Conservation (phyloP, 1,140 invertebrate genomes). For the Portunus trituberculatus region DNA sequence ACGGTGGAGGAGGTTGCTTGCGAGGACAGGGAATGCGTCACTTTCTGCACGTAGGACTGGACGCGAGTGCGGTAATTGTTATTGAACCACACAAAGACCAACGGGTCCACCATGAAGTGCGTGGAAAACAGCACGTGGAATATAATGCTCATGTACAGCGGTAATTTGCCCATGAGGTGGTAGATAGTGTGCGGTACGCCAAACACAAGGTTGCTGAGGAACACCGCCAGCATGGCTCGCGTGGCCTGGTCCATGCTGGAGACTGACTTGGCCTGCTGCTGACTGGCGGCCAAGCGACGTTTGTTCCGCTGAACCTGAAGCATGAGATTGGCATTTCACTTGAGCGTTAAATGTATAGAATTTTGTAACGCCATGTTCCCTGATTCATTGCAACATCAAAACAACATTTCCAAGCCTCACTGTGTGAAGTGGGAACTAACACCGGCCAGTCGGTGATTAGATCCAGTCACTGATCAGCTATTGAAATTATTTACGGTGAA, state of each 20-base stretch:
- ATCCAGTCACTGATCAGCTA: too few species aligned
- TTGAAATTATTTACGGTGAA: too few species aligned
- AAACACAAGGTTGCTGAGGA: slow-evolving; percentile 36
- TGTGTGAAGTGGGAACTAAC: too few species aligned
- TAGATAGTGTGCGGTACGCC: slow-evolving; percentile 27
- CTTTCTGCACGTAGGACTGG: background rate
- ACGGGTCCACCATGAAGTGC: slow-evolving; percentile 39
- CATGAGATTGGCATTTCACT: too few species aligned
- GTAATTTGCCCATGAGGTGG: background rate
- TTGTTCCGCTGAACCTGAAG: slow-evolving; percentile 17
- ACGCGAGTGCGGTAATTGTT: background rate
- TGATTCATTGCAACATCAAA: too few species aligned
- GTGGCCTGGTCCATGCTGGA: slow-evolving; percentile 33
- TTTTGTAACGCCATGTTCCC: too few species aligned
- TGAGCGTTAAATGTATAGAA: too few species aligned
- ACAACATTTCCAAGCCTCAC: too few species aligned
- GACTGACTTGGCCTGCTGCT: background rate
- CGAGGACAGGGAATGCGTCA: background rate
- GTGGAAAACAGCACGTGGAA: slow-evolving; percentile 3
- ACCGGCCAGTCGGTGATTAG: too few species aligned
- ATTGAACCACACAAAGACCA: slow-evolving; percentile 40
- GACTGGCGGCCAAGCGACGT: slow-evolving; percentile 13
- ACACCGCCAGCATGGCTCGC: slow-evolving; percentile 26
- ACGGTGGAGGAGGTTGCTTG: background rate
- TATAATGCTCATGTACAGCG: background rate